phyloP scores from a whole-genome alignment of 2,113 vertebrate genomes.

The Scomber scombrus region DNA sequence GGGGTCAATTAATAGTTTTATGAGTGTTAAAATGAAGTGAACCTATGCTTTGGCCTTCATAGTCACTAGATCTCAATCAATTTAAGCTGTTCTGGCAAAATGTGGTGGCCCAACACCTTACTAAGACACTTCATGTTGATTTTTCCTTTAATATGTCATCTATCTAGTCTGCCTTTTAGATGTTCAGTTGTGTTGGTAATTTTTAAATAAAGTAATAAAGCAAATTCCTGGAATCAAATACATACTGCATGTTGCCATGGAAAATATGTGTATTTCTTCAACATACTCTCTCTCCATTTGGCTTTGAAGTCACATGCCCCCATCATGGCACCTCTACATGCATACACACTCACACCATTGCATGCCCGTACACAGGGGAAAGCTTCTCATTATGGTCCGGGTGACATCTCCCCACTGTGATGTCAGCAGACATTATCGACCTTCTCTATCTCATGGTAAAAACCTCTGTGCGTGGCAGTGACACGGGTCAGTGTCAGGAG shows the following conservation, averaged over 20 bases:
- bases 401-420: conserved; percentile 54
- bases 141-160: too few relatives aligned
- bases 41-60: too few relatives aligned
- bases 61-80: too few relatives aligned
- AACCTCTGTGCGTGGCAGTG: conserved; percentile 45
- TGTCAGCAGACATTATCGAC: conserved; percentile 72
- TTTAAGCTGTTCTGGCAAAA: too few relatives aligned
- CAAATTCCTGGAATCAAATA: too few relatives aligned
- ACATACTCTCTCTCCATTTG: background rate
- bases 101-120: too few relatives aligned
- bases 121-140: too few relatives aligned
- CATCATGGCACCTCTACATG: background rate
- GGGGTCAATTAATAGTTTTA: too few relatives aligned
- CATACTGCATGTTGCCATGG: too few relatives aligned
- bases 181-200: background rate
- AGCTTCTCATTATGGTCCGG: conserved; percentile 35
- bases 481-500: conserved; percentile 61
- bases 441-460: conserved; percentile 46
- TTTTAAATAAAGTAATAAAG: background rate
- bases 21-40: too few relatives aligned
- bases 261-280: background rate
- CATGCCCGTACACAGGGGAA: conserved; percentile 29
- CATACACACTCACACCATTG: conserved; percentile 5
- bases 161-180: background rate
- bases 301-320: conserved; percentile 6